Evolutionary conservation across 35 echinoderm and acorn worm genomes (phyloP), one percentile per base, ranked within the genome.

Genomic region (Patiria miniata): DNA sequence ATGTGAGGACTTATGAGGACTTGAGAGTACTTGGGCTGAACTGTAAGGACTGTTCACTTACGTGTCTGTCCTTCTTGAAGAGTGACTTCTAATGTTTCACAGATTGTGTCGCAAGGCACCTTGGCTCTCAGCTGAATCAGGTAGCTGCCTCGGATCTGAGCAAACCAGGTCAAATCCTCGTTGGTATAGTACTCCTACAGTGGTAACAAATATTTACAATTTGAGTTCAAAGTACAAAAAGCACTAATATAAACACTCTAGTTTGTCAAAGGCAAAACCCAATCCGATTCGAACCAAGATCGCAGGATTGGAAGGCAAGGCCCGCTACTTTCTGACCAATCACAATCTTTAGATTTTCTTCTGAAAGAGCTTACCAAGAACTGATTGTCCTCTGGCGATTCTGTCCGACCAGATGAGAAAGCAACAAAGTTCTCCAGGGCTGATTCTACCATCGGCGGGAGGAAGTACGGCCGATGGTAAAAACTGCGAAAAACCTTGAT

Each of bases 11-110:
- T n/a, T n/a, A n/a, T n/a, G n/a, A n/a, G n/a, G n/a, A n/a, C n/a
- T n/a, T n/a, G n/a, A n/a, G n/a, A n/a, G n/a, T n/a, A n/a, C n/a
- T n/a, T n/a, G n/a, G n/a, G n/a, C n/a, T n/a, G n/a, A n/a, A n/a
- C n/a, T n/a, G n/a, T n/a, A n/a, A n/a, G n/a, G n/a, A n/a, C n/a
- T n/a, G n/a, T n/a, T n/a, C n/a, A 90, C 87, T 83, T 51, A 90
- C 87, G 61, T n/a, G 80, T 90, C 40, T 90, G 79, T 69, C 87
- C 87, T 83, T 80, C 78, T 34, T 83, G 47, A n/a, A 90, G 79
- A 17, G 33, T 47, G 30, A 81, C 39, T 12, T 22, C 42, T 4
- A 90, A 52, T 17, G 17, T 21, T 15, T 47, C 8, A 38, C 87
- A 90, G 22, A 80, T 39, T 7, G 73, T 51, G 17, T 90, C 80